Evolutionary conservation across 2,888 invertebrate species (phyloP).

Genomic region (Cristatella mucedo): DNA sequence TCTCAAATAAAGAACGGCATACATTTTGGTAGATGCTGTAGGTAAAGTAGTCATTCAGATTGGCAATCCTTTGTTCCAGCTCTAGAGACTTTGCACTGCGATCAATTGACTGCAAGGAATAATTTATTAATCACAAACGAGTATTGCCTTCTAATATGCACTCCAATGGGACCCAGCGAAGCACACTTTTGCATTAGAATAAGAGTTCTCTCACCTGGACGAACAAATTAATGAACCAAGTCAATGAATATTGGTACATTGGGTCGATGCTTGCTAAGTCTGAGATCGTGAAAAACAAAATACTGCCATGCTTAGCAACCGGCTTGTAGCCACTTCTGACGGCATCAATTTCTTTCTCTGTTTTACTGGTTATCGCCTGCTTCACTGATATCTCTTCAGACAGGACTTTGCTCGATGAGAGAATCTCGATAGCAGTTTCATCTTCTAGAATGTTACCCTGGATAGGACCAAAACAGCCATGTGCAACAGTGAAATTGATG

Average conservation of each 20-base stretch:
- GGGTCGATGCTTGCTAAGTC: constrained; percentile 75
- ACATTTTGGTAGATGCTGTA: constrained; percentile 45
- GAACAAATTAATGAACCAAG: constrained; percentile 80
- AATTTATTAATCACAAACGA: constrained; percentile 6
- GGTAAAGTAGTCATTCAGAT: constrained; percentile 39
- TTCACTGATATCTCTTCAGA: constrained; percentile 76
- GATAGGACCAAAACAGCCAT: too few relatives aligned
- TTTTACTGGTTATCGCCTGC: constrained; percentile 57
- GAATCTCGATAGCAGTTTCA: constrained; percentile 75
- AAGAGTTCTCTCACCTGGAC: constrained; percentile 39
- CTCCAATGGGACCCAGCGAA: constrained; percentile 5
- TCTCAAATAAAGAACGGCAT: constrained; percentile 40
- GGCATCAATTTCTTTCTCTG: constrained; percentile 33
- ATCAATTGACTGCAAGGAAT: constrained; percentile 50
- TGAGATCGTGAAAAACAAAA: constrained; percentile 77
- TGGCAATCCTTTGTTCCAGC: constrained; percentile 39
- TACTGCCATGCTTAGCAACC: constrained; percentile 38
- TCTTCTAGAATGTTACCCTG: constrained; percentile 79
- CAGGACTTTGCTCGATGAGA: constrained; percentile 53
- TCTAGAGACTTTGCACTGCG: constrained; percentile 54
- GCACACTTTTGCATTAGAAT: not conserved
- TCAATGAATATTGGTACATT: constrained; percentile 83
- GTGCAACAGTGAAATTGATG: too few relatives aligned
- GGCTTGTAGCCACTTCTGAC: constrained; percentile 36
- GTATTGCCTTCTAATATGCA: not conserved